Conservation (phyloP, 2,888 invertebrate genomes). For the Folsomia candida region DNA sequence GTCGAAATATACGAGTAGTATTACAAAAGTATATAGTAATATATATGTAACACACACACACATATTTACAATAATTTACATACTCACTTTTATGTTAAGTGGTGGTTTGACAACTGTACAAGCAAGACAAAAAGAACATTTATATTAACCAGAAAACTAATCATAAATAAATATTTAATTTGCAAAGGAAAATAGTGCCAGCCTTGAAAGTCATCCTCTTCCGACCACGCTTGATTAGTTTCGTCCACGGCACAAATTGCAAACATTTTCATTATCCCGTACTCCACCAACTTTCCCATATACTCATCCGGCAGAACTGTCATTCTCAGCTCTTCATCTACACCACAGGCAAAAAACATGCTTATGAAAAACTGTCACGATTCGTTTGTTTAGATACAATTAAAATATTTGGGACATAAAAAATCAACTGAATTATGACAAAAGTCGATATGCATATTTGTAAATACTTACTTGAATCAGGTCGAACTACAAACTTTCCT, state of each 20-base stretch:
- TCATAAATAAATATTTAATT: too few relatives aligned
- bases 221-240: slow-evolving; percentile 78
- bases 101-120: slow-evolving; percentile 71
- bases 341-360: too few relatives aligned
- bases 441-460: background rate
- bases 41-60: too few relatives aligned
- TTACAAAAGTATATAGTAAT: too few relatives aligned
- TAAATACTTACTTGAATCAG: slow-evolving; percentile 60
- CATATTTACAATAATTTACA: too few relatives aligned
- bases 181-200: too few relatives aligned
- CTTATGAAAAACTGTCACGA: background rate
- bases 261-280: slow-evolving; percentile 74
- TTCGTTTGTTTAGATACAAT: slow-evolving; percentile 48
- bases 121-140: too few relatives aligned
- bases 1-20: too few relatives aligned
- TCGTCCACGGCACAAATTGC: slow-evolving; percentile 75
- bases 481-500: slow-evolving; percentile 64
- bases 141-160: too few relatives aligned
- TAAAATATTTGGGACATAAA: background rate
- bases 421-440: background rate
- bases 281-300: slow-evolving; percentile 74
- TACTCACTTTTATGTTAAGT: slow-evolving; percentile 69
- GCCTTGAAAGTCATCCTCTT: slow-evolving; percentile 75
- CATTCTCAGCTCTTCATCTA: slow-evolving; percentile 62
- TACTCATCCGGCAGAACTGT: slow-evolving; percentile 68